Evolutionary conservation across 2,888 invertebrate species (phyloP).

Genomic region (Caenorhabditis angaria): DNA sequence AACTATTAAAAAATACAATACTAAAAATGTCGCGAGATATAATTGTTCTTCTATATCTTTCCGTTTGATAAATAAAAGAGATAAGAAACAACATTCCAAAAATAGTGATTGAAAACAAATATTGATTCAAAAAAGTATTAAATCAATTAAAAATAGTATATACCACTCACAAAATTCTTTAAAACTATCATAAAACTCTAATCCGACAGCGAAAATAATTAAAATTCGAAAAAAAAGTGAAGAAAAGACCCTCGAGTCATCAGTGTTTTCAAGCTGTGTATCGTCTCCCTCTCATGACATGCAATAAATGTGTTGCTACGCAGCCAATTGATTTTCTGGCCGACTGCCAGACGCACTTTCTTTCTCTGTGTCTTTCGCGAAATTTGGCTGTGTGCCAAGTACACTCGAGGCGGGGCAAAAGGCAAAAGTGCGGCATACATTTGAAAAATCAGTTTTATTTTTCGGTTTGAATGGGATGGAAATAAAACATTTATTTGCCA

Average conservation of each 20-base stretch:
- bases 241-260: not conserved
- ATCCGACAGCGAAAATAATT: no score
- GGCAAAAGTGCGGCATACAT: not conserved
- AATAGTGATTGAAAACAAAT: not conserved
- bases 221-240: not conserved
- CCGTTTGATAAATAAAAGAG: not conserved
- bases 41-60: not conserved
- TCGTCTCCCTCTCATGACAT: slow-evolving; percentile 39
- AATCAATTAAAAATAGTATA: not conserved
- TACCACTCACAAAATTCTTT: not conserved
- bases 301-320: slow-evolving; percentile 33
- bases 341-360: slow-evolving; percentile 32
- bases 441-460: slow-evolving; percentile 12
- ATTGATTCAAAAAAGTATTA: not conserved
- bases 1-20: no score
- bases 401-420: slow-evolving; percentile 4
- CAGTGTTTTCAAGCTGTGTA: slow-evolving; percentile 19
- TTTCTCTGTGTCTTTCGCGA: not conserved
- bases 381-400: slow-evolving; percentile 17
- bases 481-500: not conserved
- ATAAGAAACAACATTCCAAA: slow-evolving; percentile 1
- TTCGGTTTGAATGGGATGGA: not conserved
- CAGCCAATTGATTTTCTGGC: slow-evolving; percentile 34
- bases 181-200: not conserved
- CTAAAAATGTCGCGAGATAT: not conserved